Conservation (phyloP, 1,140 invertebrate species). For the Scylla paramamosain region DNA sequence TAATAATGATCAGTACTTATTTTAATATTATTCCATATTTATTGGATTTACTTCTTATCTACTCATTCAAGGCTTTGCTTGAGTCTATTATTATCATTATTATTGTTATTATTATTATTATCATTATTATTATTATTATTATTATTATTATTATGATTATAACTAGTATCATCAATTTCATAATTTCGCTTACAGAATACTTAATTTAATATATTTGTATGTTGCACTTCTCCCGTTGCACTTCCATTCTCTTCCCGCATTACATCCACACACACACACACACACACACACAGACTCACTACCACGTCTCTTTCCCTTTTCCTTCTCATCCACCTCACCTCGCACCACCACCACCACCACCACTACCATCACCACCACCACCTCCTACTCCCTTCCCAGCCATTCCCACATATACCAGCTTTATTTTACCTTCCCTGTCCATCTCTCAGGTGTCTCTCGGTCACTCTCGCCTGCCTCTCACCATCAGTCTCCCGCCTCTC, state of each 20-base stretch:
- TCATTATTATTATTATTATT: too few species aligned
- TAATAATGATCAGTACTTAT: too few species aligned
- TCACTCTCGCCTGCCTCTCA: slow-evolving; percentile 18
- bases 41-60: too few species aligned
- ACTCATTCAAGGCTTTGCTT: too few species aligned
- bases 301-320: not conserved
- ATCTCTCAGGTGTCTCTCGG: not conserved
- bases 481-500: slow-evolving; percentile 8
- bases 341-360: not conserved
- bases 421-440: slow-evolving; percentile 19
- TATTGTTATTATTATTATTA: too few species aligned
- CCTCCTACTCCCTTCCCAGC: not conserved
- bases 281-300: slow-evolving; percentile 27
- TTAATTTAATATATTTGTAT: too few species aligned
- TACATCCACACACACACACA: not conserved
- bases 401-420: not conserved
- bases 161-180: too few species aligned
- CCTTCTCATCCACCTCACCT: not conserved
- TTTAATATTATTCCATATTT: too few species aligned
- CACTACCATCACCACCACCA: too few species aligned
- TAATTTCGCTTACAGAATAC: too few species aligned
- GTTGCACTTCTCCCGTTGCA: not conserved
- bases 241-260: not conserved
- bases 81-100: too few species aligned
- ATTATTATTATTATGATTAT: too few species aligned